Evolutionary conservation across 2,113 vertebrate genomes (phyloP).

Genomic region (Pygoscelis adeliae): DNA sequence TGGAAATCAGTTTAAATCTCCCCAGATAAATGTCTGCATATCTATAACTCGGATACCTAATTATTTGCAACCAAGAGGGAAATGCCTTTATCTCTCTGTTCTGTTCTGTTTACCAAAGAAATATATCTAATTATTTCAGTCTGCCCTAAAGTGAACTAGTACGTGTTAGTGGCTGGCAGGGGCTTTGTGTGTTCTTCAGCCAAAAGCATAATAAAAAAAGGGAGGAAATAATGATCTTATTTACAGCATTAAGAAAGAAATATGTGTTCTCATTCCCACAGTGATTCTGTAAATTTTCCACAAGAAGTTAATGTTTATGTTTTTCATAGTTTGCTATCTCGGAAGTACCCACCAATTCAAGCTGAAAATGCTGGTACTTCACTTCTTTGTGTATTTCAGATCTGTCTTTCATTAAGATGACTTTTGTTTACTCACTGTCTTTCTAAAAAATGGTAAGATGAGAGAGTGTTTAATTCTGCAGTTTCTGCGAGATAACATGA

Average conservation of each 20-base stretch:
- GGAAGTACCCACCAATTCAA: neutral
- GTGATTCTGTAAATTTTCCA: neutral
- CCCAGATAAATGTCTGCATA: constrained; percentile 33
- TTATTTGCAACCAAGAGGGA: constrained; percentile 69
- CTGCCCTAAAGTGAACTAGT: neutral
- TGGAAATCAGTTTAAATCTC: constrained; percentile 68
- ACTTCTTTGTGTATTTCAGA: neutral
- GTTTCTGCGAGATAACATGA: neutral
- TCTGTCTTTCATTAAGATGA: neutral
- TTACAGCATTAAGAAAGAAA: neutral
- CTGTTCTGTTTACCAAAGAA: constrained; percentile 62
- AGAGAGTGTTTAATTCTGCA: neutral
- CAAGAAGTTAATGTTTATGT: neutral
- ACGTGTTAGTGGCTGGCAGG: neutral
- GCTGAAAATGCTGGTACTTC: neutral
- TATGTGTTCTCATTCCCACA: neutral
- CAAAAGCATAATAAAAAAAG: neutral
- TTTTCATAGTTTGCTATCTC: neutral
- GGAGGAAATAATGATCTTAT: neutral
- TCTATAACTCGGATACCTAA: constrained; percentile 72
- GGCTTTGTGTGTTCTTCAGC: neutral
- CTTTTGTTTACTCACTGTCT: neutral
- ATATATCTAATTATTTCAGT: constrained; percentile 60
- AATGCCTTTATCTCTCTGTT: constrained; percentile 30
- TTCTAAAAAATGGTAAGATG: neutral